Base-by-base conservation (phyloP, 2,113 vertebrate species). In the Litocranius walleri region DNA sequence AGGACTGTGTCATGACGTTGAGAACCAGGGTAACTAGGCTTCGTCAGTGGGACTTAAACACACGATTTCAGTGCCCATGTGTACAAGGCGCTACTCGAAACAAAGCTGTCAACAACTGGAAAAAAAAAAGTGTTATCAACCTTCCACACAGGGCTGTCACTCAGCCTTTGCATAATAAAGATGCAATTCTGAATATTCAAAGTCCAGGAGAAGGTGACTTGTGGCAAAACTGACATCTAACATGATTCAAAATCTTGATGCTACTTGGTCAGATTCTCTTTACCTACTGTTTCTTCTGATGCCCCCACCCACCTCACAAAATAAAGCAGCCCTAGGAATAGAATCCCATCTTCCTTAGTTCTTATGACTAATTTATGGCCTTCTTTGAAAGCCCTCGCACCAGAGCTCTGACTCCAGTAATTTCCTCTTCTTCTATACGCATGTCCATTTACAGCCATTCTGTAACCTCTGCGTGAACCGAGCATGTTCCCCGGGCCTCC, bases 331-430 rank as follows among this genome's bases (percentile, higher is more conserved):
- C 81, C 90, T 67, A 59, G 81, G 82, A 96, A 92, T 40, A 98
- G 94, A 97, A 91, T 64, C 81, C 81, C 77, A 59, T 54, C 90
- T 91, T 85, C 97, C 88, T 94, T 33, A n/a, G 59, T 48, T 52
- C 80, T 54, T 12, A 84, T 90, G 96, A 97, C 92, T 95, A 95
- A 97, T 92, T 87, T 92, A 97, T 61, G 86, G 81, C 52, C 56
- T 61, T 54, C 67, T 43, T 54, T 62, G 54, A 95, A 94, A 98
- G 81, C 40, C 48, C 83, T 64, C 33, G 33, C 36, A 57, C 30
- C 78, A 88, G 59, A 54, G 81, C 40, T 86, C 94, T 40, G 50
- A 96, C 91, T 91, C 81, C n/a, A 71, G 92, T 71, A 59, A 94
- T 95, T 95, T 96, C 94, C 95, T 97, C 90, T 27, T 84, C 86